phyloP scores from a whole-genome alignment of 2,797 vertebrate species.

The Neostethus bicornis region DNA sequence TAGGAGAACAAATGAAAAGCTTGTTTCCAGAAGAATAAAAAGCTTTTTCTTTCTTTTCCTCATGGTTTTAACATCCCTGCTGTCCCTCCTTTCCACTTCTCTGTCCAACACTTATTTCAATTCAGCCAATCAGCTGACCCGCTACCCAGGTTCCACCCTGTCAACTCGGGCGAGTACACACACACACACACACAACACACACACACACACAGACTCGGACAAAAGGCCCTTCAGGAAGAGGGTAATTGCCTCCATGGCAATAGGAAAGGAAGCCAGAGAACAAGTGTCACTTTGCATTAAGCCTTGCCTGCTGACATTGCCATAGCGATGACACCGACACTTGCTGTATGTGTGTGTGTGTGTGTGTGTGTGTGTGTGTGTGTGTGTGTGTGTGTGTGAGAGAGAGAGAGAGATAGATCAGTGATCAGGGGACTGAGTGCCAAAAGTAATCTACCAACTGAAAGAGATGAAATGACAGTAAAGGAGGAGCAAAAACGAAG shows the following conservation, averaged over 20 bases:
- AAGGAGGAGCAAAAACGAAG: conserved; percentile 2
- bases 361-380: conserved; percentile 4
- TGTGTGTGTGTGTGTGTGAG: conserved; percentile 33
- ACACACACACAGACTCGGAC: conserved; percentile 52
- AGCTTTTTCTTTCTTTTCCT: too few species aligned
- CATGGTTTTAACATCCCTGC: background rate
- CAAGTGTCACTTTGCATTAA: conserved; percentile 99
- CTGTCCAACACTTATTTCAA: conserved; percentile 32
- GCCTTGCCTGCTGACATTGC: conserved; percentile 91
- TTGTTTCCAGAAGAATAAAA: too few species aligned
- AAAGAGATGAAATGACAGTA: conserved; percentile 5
- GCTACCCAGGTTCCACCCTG: conserved; percentile 59
- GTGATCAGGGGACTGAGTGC: conserved; percentile 87
- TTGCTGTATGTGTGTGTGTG: conserved; percentile 57
- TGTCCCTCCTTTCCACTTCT: conserved; percentile 2
- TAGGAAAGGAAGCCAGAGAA: conserved; percentile 95
- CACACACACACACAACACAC: conserved; percentile 66
- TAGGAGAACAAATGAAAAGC: too few species aligned
- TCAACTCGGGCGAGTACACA: conserved; percentile 53
- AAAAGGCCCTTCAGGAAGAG: conserved; percentile 95
- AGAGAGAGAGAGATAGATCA: conserved; percentile 14
- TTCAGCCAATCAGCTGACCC: conserved; percentile 66
- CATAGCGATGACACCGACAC: conserved; percentile 91
- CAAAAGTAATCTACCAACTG: conserved; percentile 89
- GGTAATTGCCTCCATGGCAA: conserved; percentile 98